These are phyloP conservation scores for Tinea trinotella DNA, from an alignment of 2,888 invertebrate species.

Conservation along the genomic window DNA sequence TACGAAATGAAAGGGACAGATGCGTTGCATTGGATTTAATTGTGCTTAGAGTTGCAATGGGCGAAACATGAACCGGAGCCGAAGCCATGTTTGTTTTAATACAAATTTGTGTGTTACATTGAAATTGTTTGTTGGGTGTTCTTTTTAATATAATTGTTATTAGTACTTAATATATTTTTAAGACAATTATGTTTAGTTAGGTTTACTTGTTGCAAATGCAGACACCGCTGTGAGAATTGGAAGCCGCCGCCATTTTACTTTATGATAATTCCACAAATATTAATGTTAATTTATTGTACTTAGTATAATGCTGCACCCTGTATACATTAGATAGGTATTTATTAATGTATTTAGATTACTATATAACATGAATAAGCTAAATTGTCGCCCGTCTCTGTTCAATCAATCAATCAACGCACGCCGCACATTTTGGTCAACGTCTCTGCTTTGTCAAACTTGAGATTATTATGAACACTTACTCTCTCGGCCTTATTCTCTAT, in stretches of 20 bases:
- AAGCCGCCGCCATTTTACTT: not conserved
- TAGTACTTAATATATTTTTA: constrained; percentile 8
- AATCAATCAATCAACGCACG: no score
- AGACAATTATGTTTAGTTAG: not conserved
- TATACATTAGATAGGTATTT: constrained; percentile 7
- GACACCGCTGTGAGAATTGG: not conserved
- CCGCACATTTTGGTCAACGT: not conserved
- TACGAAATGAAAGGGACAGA: not conserved
- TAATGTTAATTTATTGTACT: not conserved
- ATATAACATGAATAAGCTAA: no score
- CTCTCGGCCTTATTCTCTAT: no score
- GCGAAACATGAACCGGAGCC: no score
- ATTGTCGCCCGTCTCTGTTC: not conserved
- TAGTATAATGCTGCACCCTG: not conserved
- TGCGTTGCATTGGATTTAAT: not conserved
- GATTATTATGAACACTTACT: no score
- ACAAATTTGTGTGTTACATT: no score
- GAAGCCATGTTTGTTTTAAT: no score
- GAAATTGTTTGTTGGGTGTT: no score
- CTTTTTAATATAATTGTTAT: not conserved
- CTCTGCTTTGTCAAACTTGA: not conserved
- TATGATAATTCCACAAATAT: not conserved
- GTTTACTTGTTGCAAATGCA: not conserved
- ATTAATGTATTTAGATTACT: not conserved
- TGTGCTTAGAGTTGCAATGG: no score